Base-by-base conservation (phyloP, 1,140 invertebrate species). In the Papilio glaucus region DNA sequence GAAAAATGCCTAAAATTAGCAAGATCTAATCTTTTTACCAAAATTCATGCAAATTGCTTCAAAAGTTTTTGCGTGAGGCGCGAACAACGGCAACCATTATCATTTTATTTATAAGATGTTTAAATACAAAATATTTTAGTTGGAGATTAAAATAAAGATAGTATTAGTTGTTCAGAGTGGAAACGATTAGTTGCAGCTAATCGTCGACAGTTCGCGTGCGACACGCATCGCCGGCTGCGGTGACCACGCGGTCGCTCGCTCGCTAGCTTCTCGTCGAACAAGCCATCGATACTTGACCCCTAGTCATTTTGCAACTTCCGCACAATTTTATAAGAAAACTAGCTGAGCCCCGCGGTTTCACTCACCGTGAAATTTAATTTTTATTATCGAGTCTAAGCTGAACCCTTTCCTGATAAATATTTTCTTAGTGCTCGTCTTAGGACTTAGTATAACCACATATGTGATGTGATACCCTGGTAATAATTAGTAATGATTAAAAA, bases 131-230 rank as follows among this genome's bases (percentile, higher is more conserved):
- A 45, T 45, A 45, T 7, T 45, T 45, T 24, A 21, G 41, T 33
- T 49, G 8, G 42, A 67, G 21, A 69, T 69, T 15, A 15, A 69
- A 69, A 69, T 37, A 33, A 69, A 15, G 67, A 69, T 53, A 29
- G 21, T 12, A 57, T 24, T 26, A 13, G 49, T 53, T 53, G 49
- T 53, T 12, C 24, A 24, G 29, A 38, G 42, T 13, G 13, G 42
- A 33, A 29, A 9, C 24, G 26, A 69, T 69, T 69, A 69, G 67
- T 69, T 69, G 24, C 13, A 37, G 29, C 67, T 49, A 69, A 69
- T 69, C 67, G 67, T 29, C 7, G 18, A 4, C 24, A 0, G 12
- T 33, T 69, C 45, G 67, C 67, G 42, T 69, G 67, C 42, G n/a
- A 29, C 67, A 69, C 67, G 67, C 41, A 69, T 15, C 33, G 29